Percentiles rank a stretch among this genome's conserved stretches.
Conservation (phyloP, 64 coral and sea anemone genomes). For the Montipora sp. region DNA sequence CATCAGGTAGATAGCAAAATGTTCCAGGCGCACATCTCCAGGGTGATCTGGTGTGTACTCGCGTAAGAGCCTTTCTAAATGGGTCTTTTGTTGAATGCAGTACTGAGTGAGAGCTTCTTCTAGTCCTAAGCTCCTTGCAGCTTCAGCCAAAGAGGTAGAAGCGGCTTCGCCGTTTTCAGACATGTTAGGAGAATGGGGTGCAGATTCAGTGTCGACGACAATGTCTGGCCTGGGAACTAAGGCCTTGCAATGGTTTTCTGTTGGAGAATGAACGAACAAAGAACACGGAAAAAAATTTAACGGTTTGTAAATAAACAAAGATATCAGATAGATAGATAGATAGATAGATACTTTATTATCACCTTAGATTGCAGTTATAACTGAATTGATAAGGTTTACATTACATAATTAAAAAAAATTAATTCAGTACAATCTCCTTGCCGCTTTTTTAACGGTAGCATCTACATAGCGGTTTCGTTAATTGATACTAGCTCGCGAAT, state of each 20-base stretch:
- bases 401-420: too few relatives aligned
- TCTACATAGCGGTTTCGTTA: too few relatives aligned
- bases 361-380: too few relatives aligned
- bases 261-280: slow-evolving; percentile 1
- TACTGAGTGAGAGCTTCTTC: slow-evolving; percentile 61
- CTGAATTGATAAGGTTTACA: too few relatives aligned
- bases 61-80: slow-evolving; percentile 61
- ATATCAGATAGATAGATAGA: too few relatives aligned
- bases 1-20: slow-evolving; percentile 84
- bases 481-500: too few relatives aligned
- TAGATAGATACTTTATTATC: too few relatives aligned
- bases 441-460: too few relatives aligned
- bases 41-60: slow-evolving; percentile 42
- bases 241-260: slow-evolving; percentile 52
- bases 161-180: slow-evolving; percentile 15
- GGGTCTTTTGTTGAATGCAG: slow-evolving; percentile 48
- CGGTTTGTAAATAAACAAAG: not conserved
- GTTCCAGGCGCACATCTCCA: slow-evolving; percentile 84
- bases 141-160: slow-evolving; percentile 35
- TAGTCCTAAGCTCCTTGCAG: slow-evolving; percentile 48
- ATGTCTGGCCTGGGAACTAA: slow-evolving; percentile 30
- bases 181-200: not conserved
- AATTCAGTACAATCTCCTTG: too few relatives aligned
- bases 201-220: slow-evolving; percentile 12
- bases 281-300: not conserved